These are phyloP conservation scores for Parnassius mnemosyne DNA, from an alignment of 2,888 invertebrate species.

Conservation along the genomic window DNA sequence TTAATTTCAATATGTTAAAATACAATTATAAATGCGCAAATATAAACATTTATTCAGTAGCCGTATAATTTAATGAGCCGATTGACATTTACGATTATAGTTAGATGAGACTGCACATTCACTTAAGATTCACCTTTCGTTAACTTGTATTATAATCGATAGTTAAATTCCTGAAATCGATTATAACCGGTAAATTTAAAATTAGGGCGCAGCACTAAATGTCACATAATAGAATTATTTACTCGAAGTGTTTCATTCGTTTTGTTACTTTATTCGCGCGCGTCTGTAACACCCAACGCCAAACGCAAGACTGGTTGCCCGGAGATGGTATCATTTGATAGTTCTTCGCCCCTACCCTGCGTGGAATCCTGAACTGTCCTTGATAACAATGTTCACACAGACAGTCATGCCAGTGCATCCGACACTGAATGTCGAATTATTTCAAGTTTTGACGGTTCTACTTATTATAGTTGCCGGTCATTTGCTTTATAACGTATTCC, in stretches of 20 bases:
- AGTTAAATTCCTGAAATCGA: background rate
- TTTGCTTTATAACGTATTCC: background rate
- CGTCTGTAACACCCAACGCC: conserved; percentile 14
- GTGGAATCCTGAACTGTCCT: conserved; percentile 30
- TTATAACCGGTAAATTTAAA: background rate
- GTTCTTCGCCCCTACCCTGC: conserved; percentile 32
- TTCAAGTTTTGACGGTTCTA: conserved; percentile 26
- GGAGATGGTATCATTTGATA: conserved; percentile 13
- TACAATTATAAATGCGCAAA: conserved; percentile 19
- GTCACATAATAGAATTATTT: conserved; percentile 17
- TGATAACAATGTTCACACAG: conserved; percentile 30
- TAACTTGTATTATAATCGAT: conserved; percentile 23
- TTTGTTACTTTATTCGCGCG: conserved; percentile 6
- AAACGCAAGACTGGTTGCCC: conserved; percentile 13
- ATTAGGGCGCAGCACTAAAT: conserved; percentile 24
- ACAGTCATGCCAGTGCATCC: conserved; percentile 11
- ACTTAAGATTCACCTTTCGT: conserved; percentile 36
- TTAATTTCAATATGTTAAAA: background rate
- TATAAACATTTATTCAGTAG: conserved; percentile 9
- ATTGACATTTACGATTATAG: conserved; percentile 5
- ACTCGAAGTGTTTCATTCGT: conserved; percentile 16
- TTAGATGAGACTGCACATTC: conserved; percentile 29
- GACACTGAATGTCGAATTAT: conserved; percentile 25
- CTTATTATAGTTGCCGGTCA: background rate
- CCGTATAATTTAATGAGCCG: background rate